Conservation (phyloP, 2,888 invertebrate genomes). For the Thecocarcelia acutangulata region DNA sequence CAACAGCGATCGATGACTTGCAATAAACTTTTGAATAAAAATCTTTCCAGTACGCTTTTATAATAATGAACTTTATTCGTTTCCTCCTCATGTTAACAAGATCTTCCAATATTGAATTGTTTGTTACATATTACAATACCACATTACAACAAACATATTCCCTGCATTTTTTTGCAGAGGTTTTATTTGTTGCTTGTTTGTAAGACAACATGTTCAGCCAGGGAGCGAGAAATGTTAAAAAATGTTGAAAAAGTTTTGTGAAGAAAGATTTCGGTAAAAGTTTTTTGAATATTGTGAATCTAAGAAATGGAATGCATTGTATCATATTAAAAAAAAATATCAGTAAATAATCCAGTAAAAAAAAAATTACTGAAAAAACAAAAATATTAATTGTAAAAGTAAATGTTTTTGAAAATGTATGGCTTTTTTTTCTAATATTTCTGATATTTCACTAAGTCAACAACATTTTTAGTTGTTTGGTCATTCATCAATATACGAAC, state of each 20-base stretch:
- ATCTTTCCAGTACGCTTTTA: conserved; percentile 54
- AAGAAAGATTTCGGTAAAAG: too few relatives aligned
- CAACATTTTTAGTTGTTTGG: too few relatives aligned
- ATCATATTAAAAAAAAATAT: too few relatives aligned
- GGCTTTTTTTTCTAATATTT: too few relatives aligned
- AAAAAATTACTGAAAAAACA: too few relatives aligned
- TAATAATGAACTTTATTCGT: conserved; percentile 55
- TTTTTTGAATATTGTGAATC: too few relatives aligned
- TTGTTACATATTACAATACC: conserved; percentile 43
- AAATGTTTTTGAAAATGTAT: too few relatives aligned
- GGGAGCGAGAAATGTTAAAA: conserved; percentile 24
- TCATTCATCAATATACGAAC: too few relatives aligned
- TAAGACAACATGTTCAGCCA: conserved; percentile 26
- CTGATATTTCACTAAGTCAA: too few relatives aligned
- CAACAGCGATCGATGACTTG: conserved; percentile 45
- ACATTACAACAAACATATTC: conserved; percentile 36
- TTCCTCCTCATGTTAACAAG: conserved; percentile 51
- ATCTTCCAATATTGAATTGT: conserved; percentile 54
- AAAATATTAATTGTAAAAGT: too few relatives aligned
- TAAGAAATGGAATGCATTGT: too few relatives aligned
- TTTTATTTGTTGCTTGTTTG: conserved; percentile 26
- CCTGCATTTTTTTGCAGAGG: conserved; percentile 12
- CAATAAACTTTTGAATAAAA: conserved; percentile 55
- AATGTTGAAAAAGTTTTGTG: neutral
- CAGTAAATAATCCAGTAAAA: too few relatives aligned